phyloP scores from a whole-genome alignment of 2,888 invertebrate species.

The Pollenia amentaria region DNA sequence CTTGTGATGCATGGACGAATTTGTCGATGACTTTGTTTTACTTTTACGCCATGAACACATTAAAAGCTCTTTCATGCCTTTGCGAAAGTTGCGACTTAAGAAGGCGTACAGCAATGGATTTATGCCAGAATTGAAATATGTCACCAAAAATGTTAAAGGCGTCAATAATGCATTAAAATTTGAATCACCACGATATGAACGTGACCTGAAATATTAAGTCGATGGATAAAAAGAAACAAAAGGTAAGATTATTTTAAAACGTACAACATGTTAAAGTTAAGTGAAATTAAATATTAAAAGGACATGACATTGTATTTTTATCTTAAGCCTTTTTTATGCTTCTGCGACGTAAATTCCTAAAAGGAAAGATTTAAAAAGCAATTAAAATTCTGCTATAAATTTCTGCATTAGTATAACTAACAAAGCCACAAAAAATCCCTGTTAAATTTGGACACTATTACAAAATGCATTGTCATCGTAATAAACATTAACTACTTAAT shows the following conservation, averaged over 20 bases:
- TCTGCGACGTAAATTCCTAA: too few species aligned
- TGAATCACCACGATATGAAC: constrained; percentile 89
- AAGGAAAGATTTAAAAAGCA: too few species aligned
- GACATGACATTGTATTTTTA: too few species aligned
- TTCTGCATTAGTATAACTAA: too few species aligned
- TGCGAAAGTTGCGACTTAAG: constrained; percentile 91
- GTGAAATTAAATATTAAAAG: not conserved
- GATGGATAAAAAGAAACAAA: not conserved
- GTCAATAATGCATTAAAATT: constrained; percentile 92
- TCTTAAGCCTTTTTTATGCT: too few species aligned
- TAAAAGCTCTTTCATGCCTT: constrained; percentile 93
- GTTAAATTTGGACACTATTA: too few species aligned
- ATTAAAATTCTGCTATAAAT: too few species aligned
- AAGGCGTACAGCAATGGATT: constrained; percentile 96
- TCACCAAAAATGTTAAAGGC: constrained; percentile 93
- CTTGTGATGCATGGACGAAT: constrained; percentile 84
- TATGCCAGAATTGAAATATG: constrained; percentile 95
- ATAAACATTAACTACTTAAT: too few species aligned
- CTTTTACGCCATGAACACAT: constrained; percentile 86
- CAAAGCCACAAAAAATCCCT: too few species aligned
- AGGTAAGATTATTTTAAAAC: not conserved
- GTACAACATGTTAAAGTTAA: not conserved
- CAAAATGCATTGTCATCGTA: too few species aligned
- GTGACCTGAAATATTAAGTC: constrained; percentile 83
- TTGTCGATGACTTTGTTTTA: constrained; percentile 83